Base-by-base conservation (phyloP, 1,140 invertebrate genomes). In the Polypedilum vanderplanki region DNA sequence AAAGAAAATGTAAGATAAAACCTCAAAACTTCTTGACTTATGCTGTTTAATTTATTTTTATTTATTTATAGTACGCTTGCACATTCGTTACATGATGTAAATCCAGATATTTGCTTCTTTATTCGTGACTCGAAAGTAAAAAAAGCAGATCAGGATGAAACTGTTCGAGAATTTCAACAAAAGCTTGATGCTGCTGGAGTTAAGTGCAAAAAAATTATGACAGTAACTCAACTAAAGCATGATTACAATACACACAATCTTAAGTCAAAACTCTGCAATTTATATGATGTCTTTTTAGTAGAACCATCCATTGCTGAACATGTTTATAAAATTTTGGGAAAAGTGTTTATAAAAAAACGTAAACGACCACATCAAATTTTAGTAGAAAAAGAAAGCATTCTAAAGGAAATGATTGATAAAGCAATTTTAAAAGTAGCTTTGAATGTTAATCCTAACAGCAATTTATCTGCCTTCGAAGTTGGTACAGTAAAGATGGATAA, bases 51-150 rank as follows among this genome's bases (percentile, higher is more conserved):
- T 18, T 2, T 33, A 46, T 46, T 57, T 57, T 4, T 20, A 3
- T 67, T 1, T n/a, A 67, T 70, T 70, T 70, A 4, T 20, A 70
- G 65, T 18, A 8, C 8, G 18, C 20, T 70, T 5, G 4, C 17
- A 5, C 65, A 70, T 70, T 70, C 65, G 18, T 70, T 70, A 22
- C 20, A 8, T 20, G 65, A 18, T 70, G 15, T 18, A 18, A 3
- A 70, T 18, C 65, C 65, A 5, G 65, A 70, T 9, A 70, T 70
- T 20, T 70, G 65, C 65, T 70, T 70, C 65, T 20, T 70, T 9
- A 70, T 70, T 22, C 15, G 17, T 2, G 65, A 70, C 10, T 5
- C 17, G 20, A 70, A 18, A 10, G n/a, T 18, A 18, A 70, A 70
- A 18, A 70, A 70, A 18, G 20, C 8, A 1, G 65, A 70, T 20